Evolutionary conservation across 2,888 invertebrate species (phyloP).

Genomic region (Molanna angustata): DNA sequence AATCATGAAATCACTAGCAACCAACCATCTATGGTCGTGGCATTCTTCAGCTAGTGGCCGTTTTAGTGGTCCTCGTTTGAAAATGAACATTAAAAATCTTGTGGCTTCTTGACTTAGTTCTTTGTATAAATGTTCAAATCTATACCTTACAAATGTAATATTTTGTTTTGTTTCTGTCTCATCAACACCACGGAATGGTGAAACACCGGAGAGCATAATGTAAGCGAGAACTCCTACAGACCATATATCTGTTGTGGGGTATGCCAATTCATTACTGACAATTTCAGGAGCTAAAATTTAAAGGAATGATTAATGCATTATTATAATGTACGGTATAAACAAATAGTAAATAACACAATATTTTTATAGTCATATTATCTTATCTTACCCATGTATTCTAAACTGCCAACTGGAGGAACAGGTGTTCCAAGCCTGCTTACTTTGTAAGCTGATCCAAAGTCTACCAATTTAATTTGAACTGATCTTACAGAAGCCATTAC

Average conservation of each 20-base stretch:
- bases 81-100: conserved; percentile 91
- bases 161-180: conserved; percentile 87
- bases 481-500: conserved; percentile 85
- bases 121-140: conserved; percentile 91
- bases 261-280: conserved; percentile 80
- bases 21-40: conserved; percentile 93
- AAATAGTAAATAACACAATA: not conserved
- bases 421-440: conserved; percentile 76
- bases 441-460: conserved; percentile 84
- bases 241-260: conserved; percentile 94
- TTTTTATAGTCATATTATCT: not conserved
- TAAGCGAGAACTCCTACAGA: conserved; percentile 90
- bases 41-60: conserved; percentile 93
- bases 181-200: conserved; percentile 84
- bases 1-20: conserved; percentile 89
- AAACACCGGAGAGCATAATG: conserved; percentile 86
- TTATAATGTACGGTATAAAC: not conserved
- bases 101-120: conserved; percentile 92
- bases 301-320: not conserved
- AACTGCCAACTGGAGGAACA: conserved; percentile 67
- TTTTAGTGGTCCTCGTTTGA: conserved; percentile 94
- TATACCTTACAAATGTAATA: conserved; percentile 86
- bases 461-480: conserved; percentile 85
- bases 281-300: conserved; percentile 81
- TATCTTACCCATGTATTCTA: conserved; percentile 68